Evolutionary conservation across 2,888 invertebrate species (phyloP), one percentile per base, ranked within the genome.

Genomic region (Cordilura impudica): DNA sequence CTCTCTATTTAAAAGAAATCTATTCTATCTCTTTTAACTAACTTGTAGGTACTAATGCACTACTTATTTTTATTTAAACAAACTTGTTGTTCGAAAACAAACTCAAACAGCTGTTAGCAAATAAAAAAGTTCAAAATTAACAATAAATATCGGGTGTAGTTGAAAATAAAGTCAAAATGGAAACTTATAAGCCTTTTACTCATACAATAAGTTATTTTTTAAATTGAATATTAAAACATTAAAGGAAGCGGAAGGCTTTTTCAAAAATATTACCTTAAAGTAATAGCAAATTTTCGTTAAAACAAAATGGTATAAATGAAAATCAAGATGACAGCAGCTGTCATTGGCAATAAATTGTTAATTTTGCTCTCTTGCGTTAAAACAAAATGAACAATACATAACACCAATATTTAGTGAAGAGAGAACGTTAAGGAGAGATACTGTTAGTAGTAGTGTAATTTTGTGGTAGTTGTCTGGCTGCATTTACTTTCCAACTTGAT

Each of bases 401-500:
- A n/a, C 35, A 39, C 35, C 35, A 39, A 12, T 39, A 39, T 39
- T 39, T 39, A 39, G n/a, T 39, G 4, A 8, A 39, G 35, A 39
- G 35, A 39, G 35, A 39, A 39, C n/a, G n/a, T n/a, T 4, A 39
- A 12, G n/a, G 35, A 39, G 35, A 39, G 35, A 39, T 12, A 35
- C 2, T 49, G 19, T 49, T 63, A 69, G 61, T 75, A 75, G 69
- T 39, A 56, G 56, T 63, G 35, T 65, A 76, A 70, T 63, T 63
- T 66, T 73, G 60, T 78, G 65, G 69, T 78, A 78, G 58, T 76
- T 63, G 51, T 69, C 47, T 29, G 51, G 70, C 67, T 77, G 61
- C 69, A 67, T 61, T 78, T 67, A 72, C 76, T 67, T 58, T 75
- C 66, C 78, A 72, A 76, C 65, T 78, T 65, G 69, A 69, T 70